Evolutionary conservation across 1,140 invertebrate species (phyloP).

Genomic region (Aphidius ervi): DNA sequence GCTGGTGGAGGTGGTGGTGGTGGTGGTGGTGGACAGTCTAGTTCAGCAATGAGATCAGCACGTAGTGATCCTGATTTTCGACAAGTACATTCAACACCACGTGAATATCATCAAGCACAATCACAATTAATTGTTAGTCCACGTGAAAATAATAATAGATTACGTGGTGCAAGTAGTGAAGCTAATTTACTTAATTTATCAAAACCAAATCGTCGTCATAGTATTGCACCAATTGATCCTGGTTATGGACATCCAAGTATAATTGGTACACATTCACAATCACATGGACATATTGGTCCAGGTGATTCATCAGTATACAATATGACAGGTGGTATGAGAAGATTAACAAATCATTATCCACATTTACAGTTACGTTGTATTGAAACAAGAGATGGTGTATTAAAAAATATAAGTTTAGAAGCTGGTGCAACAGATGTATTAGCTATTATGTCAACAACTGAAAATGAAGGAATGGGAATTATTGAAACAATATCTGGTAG

Average conservation of each 20-base stretch:
- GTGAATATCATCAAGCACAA: slow-evolving; percentile 42
- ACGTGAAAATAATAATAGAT: slow-evolving; percentile 35
- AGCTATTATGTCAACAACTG: slow-evolving; percentile 78
- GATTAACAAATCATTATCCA: slow-evolving; percentile 54
- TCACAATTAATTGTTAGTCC: slow-evolving; percentile 46
- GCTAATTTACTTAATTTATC: slow-evolving; percentile 65
- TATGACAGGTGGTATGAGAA: slow-evolving; percentile 34
- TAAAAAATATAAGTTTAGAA: slow-evolving; percentile 75
- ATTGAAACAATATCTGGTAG: slow-evolving; percentile 77
- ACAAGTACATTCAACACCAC: slow-evolving; percentile 50
- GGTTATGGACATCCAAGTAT: slow-evolving; percentile 54
- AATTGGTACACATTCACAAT: slow-evolving; percentile 27
- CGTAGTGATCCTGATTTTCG: slow-evolving; percentile 76
- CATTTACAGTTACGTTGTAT: slow-evolving; percentile 64
- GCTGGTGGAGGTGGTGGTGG: neutral
- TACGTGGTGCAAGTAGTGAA: slow-evolving; percentile 70
- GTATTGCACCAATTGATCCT: slow-evolving; percentile 60
- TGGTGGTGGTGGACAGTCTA: slow-evolving; percentile 24
- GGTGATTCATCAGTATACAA: slow-evolving; percentile 28
- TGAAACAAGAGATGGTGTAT: slow-evolving; percentile 53
- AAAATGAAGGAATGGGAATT: slow-evolving; percentile 56
- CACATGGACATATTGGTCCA: slow-evolving; percentile 38
- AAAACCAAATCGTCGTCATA: slow-evolving; percentile 57
- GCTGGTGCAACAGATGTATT: slow-evolving; percentile 85
- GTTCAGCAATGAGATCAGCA: slow-evolving; percentile 44